Conservation (phyloP, 2,888 invertebrate genomes). For the Scaptodrosophila latifasciaeformis region DNA sequence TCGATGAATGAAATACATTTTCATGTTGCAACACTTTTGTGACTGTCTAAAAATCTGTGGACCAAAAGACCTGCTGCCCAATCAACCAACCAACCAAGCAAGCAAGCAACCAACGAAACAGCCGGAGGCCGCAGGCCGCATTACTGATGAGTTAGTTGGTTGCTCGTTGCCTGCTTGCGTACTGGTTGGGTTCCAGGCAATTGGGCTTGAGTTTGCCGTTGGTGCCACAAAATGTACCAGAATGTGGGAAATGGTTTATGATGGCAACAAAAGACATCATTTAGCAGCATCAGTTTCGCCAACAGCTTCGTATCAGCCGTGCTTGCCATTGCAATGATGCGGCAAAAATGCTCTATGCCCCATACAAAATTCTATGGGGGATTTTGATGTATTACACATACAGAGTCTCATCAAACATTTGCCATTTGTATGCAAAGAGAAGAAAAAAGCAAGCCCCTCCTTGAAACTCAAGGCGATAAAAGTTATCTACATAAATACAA, state of each 20-base stretch:
- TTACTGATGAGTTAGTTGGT: background rate
- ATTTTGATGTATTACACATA: constrained; percentile 52
- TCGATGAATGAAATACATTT: constrained; percentile 41
- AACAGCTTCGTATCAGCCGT: background rate
- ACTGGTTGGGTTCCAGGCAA: background rate
- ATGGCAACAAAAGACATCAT: constrained; percentile 30
- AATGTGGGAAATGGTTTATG: background rate
- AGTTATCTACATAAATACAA: too few species aligned
- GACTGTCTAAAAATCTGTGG: constrained; percentile 27
- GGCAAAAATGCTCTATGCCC: constrained; percentile 8
- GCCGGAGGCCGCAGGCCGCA: background rate
- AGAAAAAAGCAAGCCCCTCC: background rate
- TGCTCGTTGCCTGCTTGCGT: background rate
- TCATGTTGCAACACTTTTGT: constrained; percentile 39
- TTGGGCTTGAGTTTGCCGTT: background rate
- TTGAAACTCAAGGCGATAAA: background rate
- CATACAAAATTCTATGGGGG: constrained; percentile 26
- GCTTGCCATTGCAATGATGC: constrained; percentile 7
- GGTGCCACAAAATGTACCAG: background rate
- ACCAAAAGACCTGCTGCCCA: constrained; percentile 1
- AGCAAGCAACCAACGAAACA: background rate
- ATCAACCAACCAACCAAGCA: too few species aligned
- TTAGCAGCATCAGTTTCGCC: constrained; percentile 22
- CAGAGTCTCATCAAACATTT: constrained; percentile 14
- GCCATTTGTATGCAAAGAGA: background rate